Evolutionary conservation across 2,113 vertebrate species (phyloP), one percentile per base, ranked within the genome.

Genomic region (Hippopotamus amphibius): DNA sequence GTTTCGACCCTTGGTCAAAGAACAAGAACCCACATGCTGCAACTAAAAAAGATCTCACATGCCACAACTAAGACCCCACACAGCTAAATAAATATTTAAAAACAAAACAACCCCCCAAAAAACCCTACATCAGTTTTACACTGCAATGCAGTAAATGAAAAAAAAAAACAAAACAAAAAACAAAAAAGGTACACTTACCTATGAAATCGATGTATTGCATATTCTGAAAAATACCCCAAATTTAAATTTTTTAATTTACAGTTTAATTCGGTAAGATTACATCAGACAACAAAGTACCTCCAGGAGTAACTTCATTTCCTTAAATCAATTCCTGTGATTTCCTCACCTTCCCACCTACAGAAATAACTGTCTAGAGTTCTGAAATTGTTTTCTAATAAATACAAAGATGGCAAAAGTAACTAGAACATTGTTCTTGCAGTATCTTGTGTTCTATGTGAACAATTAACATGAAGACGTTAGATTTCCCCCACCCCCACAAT

Each of bases 381-480:
- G 14, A 96, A 71, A 68, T 46, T 37, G 26, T 72, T 86, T 86
- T 90, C 72, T 86, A 90, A n/a, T 72, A 80, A 90, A 81, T 77
- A 92, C 53, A 53, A 48, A 61, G 48, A 28, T 59, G 28, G 41
- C 24, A 65, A 84, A 94, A 79, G 6, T 85, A 80, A 79, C 33
- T 72, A 96, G 65, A 93, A 90, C 16, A 90, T 72, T n/a, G 30
- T 92, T 82, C 53, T 72, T 95, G 8, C 57, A 89, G 9, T 88
- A 84, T 69, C 37, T 19, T 92, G 26, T 55, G 53, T n/a, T 93
- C 33, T 85, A 21, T 28, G n/a, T 68, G 37, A 84, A 69, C 7
- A 61, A 92, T 66, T 76, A 83, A 50, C 28, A 88, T 68, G 17
- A 95, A 80, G 57, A 93, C 68, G n/a, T 89, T 46, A 83, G 3